Evolutionary conservation across 2,888 invertebrate genomes (phyloP).

Genomic region (Ctena decussata): DNA sequence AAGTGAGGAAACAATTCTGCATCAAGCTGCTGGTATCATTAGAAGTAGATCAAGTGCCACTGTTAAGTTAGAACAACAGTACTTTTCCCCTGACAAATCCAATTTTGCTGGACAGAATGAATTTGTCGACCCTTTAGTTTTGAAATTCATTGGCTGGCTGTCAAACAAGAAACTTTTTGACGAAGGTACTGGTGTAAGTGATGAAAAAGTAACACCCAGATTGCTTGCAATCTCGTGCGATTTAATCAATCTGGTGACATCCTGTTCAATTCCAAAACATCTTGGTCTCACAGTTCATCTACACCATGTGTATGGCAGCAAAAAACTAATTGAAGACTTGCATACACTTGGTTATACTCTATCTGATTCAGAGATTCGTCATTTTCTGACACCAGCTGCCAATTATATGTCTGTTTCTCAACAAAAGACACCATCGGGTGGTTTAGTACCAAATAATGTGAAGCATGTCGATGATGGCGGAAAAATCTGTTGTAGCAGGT

Average conservation of each 20-base stretch:
- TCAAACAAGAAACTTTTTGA: background rate
- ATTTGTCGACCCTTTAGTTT: too few relatives aligned
- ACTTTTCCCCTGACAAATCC: too few relatives aligned
- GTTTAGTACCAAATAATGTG: background rate
- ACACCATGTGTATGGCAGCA: background rate
- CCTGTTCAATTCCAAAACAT: constrained; percentile 4
- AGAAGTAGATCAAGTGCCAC: too few relatives aligned
- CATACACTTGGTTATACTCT: background rate
- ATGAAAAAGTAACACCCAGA: background rate
- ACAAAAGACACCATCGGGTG: background rate
- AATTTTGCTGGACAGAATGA: too few relatives aligned
- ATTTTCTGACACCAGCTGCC: background rate
- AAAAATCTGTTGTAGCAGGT: background rate
- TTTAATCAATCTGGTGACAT: background rate
- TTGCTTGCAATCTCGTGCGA: background rate
- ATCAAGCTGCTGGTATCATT: too few relatives aligned
- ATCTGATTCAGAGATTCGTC: background rate
- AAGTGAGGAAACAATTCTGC: too few relatives aligned
- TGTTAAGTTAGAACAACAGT: too few relatives aligned
- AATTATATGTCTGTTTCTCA: background rate
- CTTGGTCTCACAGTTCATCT: constrained; percentile 8
- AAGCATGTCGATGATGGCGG: background rate
- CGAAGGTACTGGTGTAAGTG: background rate
- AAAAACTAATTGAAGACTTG: constrained; percentile 6
- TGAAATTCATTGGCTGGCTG: background rate